Base-by-base conservation (phyloP, 1,140 invertebrate species). In the Ctenoplectra terminalis region DNA sequence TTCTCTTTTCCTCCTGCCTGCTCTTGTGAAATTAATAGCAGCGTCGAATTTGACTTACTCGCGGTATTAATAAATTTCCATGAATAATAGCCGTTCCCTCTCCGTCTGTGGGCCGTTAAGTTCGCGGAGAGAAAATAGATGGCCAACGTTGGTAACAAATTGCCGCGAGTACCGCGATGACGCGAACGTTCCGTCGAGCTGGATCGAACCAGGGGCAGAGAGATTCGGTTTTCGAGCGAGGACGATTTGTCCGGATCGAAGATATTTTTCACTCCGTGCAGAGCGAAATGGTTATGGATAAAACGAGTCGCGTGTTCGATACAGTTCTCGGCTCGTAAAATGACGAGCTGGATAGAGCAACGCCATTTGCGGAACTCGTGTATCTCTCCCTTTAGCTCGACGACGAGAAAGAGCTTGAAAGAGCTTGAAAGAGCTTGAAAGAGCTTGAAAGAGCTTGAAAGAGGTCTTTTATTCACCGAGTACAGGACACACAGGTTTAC, bases 21-120 rank as follows among this genome's bases (percentile, higher is more conserved):
- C 15, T 3, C 31, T 2, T 11, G 43, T 4, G 23, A 54, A 40
- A 75, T 64, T 63, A 78, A 69, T 69, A 58, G 64, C 75, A n/a
- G 15, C 64, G 52, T 78, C 75, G 54, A 78, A 78, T 78, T 70
- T 31, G 40, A 78, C 29, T 78, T 58, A 70, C 52, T 60, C 75
- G 52, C 72, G 63, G 23, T n/a, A 63, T 43, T 77, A 77, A 77
- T 77, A 77, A 58, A 69, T 77, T 77, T 40, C 9, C 74, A 17
- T 58, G 74, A 77, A 69, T 58, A 58, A 77, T 69, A 52, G 37
- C 60, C 46, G 46, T 26, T 20, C 9, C n/a, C 1, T 31, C n/a
- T 17, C n/a, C 37, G n/a, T 11, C n/a, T 4, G 11, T 20, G 17
- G 40, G 20, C 26, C 64, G 34, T 23, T 67, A 15, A 3, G 26